Evolutionary conservation across 1,140 invertebrate genomes (phyloP).

Genomic region (Caerostris darwini): DNA sequence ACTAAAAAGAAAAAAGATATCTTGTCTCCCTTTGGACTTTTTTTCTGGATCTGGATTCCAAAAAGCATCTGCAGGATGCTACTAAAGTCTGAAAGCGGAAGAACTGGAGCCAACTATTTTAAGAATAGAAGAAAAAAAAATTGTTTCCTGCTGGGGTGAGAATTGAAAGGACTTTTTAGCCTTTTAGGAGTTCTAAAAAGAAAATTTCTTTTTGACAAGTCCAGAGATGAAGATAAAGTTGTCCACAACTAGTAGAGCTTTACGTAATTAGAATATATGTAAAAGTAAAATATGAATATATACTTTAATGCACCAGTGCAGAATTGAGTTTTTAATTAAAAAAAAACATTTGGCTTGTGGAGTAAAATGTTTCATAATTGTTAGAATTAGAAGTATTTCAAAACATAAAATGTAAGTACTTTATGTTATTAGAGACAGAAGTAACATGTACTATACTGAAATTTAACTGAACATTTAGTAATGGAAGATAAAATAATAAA

Average conservation of each 20-base stretch:
- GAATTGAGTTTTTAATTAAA: too few relatives aligned
- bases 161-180: not conserved
- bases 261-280: not conserved
- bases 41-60: not conserved
- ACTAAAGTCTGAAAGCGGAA: not conserved
- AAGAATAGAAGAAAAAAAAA: not conserved
- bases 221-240: not conserved
- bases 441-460: too few relatives aligned
- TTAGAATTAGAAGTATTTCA: too few relatives aligned
- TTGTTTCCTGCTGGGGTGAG: not conserved
- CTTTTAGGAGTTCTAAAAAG: not conserved
- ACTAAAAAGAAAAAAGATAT: not conserved
- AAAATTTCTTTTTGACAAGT: not conserved
- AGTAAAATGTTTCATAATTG: too few relatives aligned
- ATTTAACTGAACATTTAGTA: too few relatives aligned
- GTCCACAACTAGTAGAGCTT: not conserved
- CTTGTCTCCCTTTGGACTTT: not conserved
- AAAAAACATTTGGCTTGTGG: too few relatives aligned
- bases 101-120: not conserved
- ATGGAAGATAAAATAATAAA: too few relatives aligned
- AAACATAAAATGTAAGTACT: too few relatives aligned
- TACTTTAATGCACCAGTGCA: too few relatives aligned
- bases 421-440: too few relatives aligned
- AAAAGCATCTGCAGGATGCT: constrained; percentile 11
- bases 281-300: too few relatives aligned